Conservation (phyloP, 2,888 invertebrate genomes). For the Anarsia innoxiella region DNA sequence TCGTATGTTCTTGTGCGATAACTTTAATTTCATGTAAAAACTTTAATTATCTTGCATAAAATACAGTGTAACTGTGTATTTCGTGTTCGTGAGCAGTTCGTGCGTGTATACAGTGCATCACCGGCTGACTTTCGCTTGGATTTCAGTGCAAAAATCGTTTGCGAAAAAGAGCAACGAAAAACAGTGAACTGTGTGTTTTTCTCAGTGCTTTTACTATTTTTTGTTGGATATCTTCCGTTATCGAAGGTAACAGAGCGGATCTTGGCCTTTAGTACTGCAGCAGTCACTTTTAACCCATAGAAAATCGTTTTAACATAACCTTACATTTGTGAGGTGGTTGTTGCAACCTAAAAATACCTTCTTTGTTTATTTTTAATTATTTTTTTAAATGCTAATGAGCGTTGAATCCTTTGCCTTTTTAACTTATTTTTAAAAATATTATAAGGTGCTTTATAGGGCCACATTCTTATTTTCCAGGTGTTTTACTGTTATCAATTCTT, state of each 20-base stretch:
- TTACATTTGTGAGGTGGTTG: slow-evolving; percentile 1
- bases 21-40: slow-evolving; percentile 29
- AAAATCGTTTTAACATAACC: slow-evolving; percentile 1
- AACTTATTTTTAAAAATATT: neutral
- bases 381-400: neutral
- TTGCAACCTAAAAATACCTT: slow-evolving; percentile 2
- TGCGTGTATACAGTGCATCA: neutral
- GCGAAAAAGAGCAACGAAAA: slow-evolving; percentile 26
- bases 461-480: neutral
- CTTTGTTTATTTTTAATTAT: neutral
- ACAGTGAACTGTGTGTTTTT: slow-evolving; percentile 38
- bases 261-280: slow-evolving; percentile 37
- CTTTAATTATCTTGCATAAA: slow-evolving; percentile 12
- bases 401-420: slow-evolving; percentile 3
- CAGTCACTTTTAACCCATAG: slow-evolving; percentile 16
- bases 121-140: slow-evolving; percentile 24
- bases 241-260: slow-evolving; percentile 49
- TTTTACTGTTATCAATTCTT: slow-evolving; percentile 20
- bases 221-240: slow-evolving; percentile 45
- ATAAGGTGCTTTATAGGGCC: neutral
- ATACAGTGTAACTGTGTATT: neutral
- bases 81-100: too few relatives aligned
- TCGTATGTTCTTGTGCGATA: slow-evolving; percentile 45
- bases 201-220: slow-evolving; percentile 45
- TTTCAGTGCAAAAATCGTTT: slow-evolving; percentile 30